Evolutionary conservation across 2,888 invertebrate genomes (phyloP).

Genomic region (Lamellibrachia columna): DNA sequence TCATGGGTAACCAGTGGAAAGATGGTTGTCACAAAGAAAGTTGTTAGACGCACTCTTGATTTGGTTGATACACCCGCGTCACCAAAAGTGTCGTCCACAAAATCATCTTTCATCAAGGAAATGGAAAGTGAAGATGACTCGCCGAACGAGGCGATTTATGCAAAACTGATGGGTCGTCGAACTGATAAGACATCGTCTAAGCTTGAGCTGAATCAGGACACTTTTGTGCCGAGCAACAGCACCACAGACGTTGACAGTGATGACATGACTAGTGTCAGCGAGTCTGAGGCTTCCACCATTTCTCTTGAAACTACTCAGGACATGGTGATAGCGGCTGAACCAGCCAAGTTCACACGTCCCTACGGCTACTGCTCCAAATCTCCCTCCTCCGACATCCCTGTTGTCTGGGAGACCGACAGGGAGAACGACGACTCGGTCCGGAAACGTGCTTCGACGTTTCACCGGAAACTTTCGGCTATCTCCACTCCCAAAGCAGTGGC

Average conservation of each 20-base stretch:
- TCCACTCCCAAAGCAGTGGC: background rate
- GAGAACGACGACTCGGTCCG: background rate
- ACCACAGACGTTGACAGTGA: too few relatives aligned
- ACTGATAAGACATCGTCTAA: background rate
- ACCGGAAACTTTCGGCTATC: background rate
- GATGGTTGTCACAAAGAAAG: background rate
- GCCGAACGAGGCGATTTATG: background rate
- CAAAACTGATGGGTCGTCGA: background rate
- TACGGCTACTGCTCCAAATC: slow-evolving; percentile 11
- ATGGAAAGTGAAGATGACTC: background rate
- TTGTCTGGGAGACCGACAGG: background rate
- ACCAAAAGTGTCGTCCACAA: background rate
- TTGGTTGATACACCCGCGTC: background rate
- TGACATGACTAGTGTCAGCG: background rate
- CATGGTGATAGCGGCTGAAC: background rate
- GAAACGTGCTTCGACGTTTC: background rate
- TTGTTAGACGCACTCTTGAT: background rate
- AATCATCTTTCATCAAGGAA: background rate
- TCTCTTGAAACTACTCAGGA: background rate
- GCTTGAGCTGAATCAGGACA: too few relatives aligned
- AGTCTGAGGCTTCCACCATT: background rate
- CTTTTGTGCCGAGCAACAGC: too few relatives aligned
- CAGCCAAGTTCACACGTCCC: background rate
- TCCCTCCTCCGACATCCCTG: background rate
- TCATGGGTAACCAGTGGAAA: background rate